A percentile compares a stretch with the other conserved stretches of the same genome.
Evolutionary conservation across 2,888 invertebrate species (phyloP).

Genomic region (Apamea monoglypha): DNA sequence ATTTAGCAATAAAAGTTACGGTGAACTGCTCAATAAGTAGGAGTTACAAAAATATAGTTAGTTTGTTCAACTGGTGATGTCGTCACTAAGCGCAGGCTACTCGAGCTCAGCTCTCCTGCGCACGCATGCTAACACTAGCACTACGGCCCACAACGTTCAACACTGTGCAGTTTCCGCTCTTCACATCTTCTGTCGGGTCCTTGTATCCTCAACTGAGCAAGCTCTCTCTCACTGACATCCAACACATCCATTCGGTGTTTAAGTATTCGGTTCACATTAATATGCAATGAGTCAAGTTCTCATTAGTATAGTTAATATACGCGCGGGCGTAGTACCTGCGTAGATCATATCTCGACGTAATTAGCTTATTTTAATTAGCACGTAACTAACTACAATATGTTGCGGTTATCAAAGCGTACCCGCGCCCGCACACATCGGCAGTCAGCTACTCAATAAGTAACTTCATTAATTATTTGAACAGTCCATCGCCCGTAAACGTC

Average conservation of each 20-base stretch:
- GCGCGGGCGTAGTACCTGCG: not conserved
- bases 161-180: not conserved
- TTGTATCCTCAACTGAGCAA: not conserved
- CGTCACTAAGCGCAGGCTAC: not conserved
- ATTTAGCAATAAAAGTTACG: not conserved
- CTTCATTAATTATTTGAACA: not conserved
- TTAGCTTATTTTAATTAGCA: slow-evolving; percentile 44
- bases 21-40: not conserved
- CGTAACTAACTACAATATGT: slow-evolving; percentile 8
- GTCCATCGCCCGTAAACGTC: not conserved
- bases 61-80: not conserved
- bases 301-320: slow-evolving; percentile 24
- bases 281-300: slow-evolving; percentile 30
- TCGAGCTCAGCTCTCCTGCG: not conserved
- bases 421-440: not conserved
- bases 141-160: not conserved
- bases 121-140: not conserved
- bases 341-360: slow-evolving; percentile 32
- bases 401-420: not conserved
- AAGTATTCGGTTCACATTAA: slow-evolving; percentile 14
- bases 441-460: not conserved
- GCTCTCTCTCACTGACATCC: not conserved
- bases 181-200: not conserved
- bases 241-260: not conserved
- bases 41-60: no score